Conservation (phyloP, 2,888 invertebrate species). For the Eudemis profundana region DNA sequence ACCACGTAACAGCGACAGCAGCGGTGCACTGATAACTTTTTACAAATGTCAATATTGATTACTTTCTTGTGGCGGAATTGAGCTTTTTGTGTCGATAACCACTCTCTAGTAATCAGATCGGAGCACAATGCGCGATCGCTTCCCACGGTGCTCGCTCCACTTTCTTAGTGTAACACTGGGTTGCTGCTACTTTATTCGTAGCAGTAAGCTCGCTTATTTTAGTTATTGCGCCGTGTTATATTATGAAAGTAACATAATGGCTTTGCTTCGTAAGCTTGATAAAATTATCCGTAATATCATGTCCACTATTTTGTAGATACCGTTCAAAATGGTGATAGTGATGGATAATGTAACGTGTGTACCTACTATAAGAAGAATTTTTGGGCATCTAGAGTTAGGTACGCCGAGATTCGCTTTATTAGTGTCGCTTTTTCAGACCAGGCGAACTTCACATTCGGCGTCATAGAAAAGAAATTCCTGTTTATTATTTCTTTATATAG, state of each 20-base stretch:
- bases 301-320: background rate
- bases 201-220: slow-evolving; percentile 13
- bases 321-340: background rate
- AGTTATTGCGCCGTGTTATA: slow-evolving; percentile 14
- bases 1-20: slow-evolving; percentile 27
- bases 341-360: background rate
- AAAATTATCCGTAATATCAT: slow-evolving; percentile 11
- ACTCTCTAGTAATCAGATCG: slow-evolving; percentile 43
- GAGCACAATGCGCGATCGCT: slow-evolving; percentile 27
- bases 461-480: too few relatives aligned
- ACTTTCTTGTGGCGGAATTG: slow-evolving; percentile 29
- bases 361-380: background rate
- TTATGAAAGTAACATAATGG: slow-evolving; percentile 6
- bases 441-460: too few relatives aligned
- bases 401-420: too few relatives aligned
- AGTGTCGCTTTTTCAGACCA: too few relatives aligned
- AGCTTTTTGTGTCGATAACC: slow-evolving; percentile 35
- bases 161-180: slow-evolving; percentile 43
- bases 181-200: slow-evolving; percentile 36
- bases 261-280: background rate
- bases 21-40: slow-evolving; percentile 31
- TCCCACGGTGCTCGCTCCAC: slow-evolving; percentile 46
- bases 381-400: too few relatives aligned
- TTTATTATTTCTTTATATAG: too few relatives aligned
- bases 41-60: slow-evolving; percentile 39